These are phyloP conservation scores for Glossophaga mutica DNA, from an alignment of 2,797 vertebrate genomes.

Conservation along the genomic window DNA sequence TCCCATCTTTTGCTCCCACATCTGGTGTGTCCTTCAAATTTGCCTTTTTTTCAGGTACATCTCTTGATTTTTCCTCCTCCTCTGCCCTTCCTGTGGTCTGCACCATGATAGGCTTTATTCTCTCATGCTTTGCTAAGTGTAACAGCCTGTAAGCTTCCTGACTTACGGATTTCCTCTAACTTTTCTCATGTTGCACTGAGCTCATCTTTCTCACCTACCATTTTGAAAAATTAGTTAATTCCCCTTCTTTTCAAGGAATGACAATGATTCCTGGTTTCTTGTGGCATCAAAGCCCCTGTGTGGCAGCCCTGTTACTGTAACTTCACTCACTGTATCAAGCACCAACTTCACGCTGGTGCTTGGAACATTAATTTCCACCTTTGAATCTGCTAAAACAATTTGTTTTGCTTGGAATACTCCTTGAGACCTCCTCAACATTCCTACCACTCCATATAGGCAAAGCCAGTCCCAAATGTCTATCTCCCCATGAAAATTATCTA, in stretches of 20 bases:
- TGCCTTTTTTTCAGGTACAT: background rate
- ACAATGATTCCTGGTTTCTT: background rate
- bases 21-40: background rate
- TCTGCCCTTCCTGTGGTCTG: background rate
- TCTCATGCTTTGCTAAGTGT: background rate
- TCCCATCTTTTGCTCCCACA: background rate
- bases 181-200: background rate
- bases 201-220: background rate
- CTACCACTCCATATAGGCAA: background rate
- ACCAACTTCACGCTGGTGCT: background rate
- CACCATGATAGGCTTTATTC: background rate
- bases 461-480: background rate
- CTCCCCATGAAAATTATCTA: background rate
- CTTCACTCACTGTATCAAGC: background rate
- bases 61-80: background rate
- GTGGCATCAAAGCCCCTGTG: background rate
- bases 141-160: background rate
- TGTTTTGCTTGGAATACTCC: background rate
- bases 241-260: background rate
- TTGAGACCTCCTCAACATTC: background rate
- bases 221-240: slow-evolving; percentile 17
- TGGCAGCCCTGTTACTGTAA: background rate
- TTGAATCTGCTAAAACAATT: background rate
- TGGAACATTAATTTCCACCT: background rate
- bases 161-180: background rate